Percentiles rank a stretch among this genome's conserved stretches.
Conservation (phyloP, 2,113 vertebrate species). For the Saccopteryx leptura region DNA sequence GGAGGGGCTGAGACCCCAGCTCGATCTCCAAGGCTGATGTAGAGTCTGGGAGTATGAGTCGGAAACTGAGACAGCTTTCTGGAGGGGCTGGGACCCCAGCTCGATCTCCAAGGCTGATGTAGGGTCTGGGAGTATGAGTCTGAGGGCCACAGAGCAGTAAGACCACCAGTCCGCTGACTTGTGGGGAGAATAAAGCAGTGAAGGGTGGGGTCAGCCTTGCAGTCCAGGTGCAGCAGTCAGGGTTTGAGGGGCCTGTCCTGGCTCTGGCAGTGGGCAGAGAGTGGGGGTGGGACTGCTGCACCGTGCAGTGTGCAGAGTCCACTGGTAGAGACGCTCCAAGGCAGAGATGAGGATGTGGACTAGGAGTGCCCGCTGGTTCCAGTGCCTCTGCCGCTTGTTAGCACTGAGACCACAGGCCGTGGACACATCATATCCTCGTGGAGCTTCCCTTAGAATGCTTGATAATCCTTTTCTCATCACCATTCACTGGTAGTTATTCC, state of each 20-base stretch:
- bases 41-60: neutral
- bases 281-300: too few relatives aligned
- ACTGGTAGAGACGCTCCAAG: rapidly evolving
- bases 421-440: rapidly evolving
- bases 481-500: neutral
- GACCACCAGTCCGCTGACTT: neutral
- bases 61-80: neutral
- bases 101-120: neutral
- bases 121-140: neutral
- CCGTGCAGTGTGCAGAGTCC: neutral
- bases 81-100: neutral
- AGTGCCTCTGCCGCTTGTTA: neutral
- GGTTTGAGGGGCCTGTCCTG: neutral
- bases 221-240: neutral
- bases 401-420: neutral
- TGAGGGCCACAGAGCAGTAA: rapidly evolving
- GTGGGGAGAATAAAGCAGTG: neutral
- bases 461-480: neutral
- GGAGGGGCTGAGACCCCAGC: neutral
- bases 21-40: neutral
- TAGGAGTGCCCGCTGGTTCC: neutral
- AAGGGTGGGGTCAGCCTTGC: neutral
- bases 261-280: neutral
- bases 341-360: neutral
- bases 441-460: neutral